Evolutionary conservation across 2,888 invertebrate species (phyloP), one percentile per base, ranked within the genome.

Genomic region (Ypsolopha sequella): DNA sequence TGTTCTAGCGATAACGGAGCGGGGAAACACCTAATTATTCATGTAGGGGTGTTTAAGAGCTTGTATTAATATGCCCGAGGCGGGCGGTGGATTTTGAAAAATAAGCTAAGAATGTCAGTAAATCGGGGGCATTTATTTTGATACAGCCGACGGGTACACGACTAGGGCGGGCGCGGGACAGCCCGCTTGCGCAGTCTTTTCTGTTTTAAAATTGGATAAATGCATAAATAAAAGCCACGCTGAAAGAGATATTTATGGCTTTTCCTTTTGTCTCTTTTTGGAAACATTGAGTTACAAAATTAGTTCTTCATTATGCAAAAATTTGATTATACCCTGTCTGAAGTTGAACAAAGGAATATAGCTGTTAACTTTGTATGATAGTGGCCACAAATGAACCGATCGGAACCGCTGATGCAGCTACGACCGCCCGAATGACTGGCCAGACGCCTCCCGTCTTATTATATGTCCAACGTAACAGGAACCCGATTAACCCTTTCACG

Each of bases 11-110:
- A 85, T 85, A 84, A 80, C 74, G 63, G 66, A 56, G 65, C 61
- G 59, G 69, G 69, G 70, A 77, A 80, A 81, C 80, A 82, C 76
- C 80, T 84, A 85, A 85, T 86, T 85, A 85, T 85, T 86, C 85
- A 84, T 80, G 84, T 85, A 76, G 72, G 80, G 84, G 77, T 76
- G 82, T 76, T 76, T 79, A 79, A 77, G 72, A 74, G 72, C 65
- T 70, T 72, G 78, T 79, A 80, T 82, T 84, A 85, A 80, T 76
- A 76, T 71, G 71, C 72, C 63, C 54, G n/a, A 33, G 61, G 63
- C 64, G 67, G 54, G 54, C 60, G 67, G 62, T 60, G 66, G 63
- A 65, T 70, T 76, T 76, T 72, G 62, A 73, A 76, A 80, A 81
- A 79, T 80, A 75, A 69, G 69, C 66, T 61, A 65, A 68, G 70